Evolutionary conservation across 2,113 vertebrate species (phyloP).

Genomic region (Todiramphus saurophagus): DNA sequence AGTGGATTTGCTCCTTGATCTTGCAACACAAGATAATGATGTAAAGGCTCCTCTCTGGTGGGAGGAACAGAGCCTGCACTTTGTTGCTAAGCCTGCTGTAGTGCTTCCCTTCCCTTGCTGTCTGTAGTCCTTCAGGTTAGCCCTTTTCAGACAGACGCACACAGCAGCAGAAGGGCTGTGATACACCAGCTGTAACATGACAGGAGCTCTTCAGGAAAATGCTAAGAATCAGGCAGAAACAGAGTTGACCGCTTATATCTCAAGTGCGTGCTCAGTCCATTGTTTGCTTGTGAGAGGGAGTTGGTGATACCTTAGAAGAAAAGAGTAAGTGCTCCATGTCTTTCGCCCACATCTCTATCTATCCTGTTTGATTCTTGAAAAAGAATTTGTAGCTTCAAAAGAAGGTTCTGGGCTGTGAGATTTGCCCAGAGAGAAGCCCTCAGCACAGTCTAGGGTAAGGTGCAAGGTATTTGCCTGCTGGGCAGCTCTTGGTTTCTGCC

Average conservation of each 20-base stretch:
- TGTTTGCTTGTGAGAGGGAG: neutral
- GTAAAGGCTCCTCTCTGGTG: neutral
- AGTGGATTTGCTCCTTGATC: neutral
- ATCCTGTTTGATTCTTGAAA: neutral
- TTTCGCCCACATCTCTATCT: neutral
- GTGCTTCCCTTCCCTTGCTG: neutral
- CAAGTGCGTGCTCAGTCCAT: neutral
- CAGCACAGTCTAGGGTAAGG: neutral
- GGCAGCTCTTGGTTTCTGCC: neutral
- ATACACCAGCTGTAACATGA: neutral
- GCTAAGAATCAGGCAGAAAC: neutral
- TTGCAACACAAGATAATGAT: neutral
- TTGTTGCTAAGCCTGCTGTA: neutral
- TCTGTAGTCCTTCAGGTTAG: neutral
- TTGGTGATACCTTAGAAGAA: neutral
- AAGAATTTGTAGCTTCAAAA: neutral
- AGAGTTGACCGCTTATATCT: neutral
- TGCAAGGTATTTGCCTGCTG: neutral
- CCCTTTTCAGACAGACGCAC: neutral
- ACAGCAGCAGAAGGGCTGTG: neutral
- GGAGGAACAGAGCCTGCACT: neutral
- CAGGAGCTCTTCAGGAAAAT: neutral
- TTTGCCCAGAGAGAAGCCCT: neutral
- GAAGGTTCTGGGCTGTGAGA: neutral
- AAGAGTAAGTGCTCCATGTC: fast-evolving